Evolutionary conservation across 92 coral and sea anemone genomes (phyloP), one percentile per base, ranked within the genome.

Genomic region (Parazoanthus swiftii): DNA sequence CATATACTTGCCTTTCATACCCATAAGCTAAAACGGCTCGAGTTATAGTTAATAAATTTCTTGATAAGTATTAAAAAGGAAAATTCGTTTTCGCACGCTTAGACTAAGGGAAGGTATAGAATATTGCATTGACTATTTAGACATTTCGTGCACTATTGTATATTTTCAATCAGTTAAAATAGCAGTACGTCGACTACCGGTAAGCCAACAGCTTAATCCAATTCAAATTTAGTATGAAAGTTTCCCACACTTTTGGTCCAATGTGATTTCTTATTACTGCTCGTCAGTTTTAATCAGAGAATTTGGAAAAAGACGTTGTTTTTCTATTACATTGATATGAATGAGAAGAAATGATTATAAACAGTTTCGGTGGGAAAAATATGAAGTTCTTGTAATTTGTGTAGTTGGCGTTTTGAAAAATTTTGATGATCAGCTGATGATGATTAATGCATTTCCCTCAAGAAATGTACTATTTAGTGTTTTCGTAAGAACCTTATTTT

Each of bases 221-320:
- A 76, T 76, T 76, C 79, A 38, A 23, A 20, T 39, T 37, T 39
- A 33, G 8, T 74, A 11, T 74, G 77, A 39, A 20, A 0, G 39
- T 39, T 35, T 74, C 44, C 42, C 39, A 18, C 23, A 37, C 8
- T 74, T 74, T 35, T 74, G 23, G 37, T 9, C 18, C 20, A 35
- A 74, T 36, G 14, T 76, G 14, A 39, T 20, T 74, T 37, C n/a
- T 74, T 44, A 39, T 39, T 76, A 76, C 25, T 76, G 54, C n/a
- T 37, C 5, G 80, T 39, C 79, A 74, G 79, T 74, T 74, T 15
- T 74, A 76, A 76, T 76, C 80, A 76, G 13, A 76, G 50, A 39
- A 39, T 39, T 37, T 13, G 16, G 39, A 26, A 72, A 26, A 26
- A 33, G 43, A 36, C 20, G 18, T 26, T 6, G 38, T 33, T 10